A percentile compares a stretch with the other conserved stretches of the same genome.
Evolutionary conservation across 1,140 invertebrate genomes (phyloP).

Genomic region (Caerostris darwini): DNA sequence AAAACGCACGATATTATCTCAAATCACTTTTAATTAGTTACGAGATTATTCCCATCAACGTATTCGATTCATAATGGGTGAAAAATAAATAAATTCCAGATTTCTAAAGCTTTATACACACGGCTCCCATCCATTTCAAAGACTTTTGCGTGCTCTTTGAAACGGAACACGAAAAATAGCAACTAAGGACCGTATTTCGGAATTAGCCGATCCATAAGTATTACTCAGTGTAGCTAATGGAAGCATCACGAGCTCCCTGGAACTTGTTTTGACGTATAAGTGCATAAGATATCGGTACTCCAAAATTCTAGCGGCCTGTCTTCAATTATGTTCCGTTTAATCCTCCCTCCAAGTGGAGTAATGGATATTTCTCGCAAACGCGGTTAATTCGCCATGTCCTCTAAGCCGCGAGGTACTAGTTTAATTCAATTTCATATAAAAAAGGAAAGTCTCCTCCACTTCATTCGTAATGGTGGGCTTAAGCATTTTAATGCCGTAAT

Average conservation of each 20-base stretch:
- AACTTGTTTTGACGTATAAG: not conserved
- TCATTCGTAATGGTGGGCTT: not conserved
- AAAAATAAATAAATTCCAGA: too few relatives aligned
- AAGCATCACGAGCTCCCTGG: not conserved
- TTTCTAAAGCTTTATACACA: too few relatives aligned
- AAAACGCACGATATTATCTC: too few relatives aligned
- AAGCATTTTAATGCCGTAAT: slow-evolving; percentile 46
- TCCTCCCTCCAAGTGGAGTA: not conserved
- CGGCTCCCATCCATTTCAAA: not conserved
- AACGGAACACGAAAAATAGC: not conserved
- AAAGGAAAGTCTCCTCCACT: not conserved
- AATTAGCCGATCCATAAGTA: not conserved
- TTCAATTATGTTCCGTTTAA: not conserved
- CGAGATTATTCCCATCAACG: too few relatives aligned
- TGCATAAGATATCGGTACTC: not conserved
- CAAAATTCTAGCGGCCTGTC: not conserved
- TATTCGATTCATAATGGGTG: too few relatives aligned
- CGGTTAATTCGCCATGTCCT: not conserved
- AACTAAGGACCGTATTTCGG: not conserved
- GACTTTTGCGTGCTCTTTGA: not conserved
- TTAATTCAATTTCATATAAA: slow-evolving; percentile 25
- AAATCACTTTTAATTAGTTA: too few relatives aligned
- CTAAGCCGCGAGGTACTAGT: not conserved
- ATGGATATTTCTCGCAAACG: not conserved
- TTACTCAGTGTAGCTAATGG: not conserved